phyloP scores from a whole-genome alignment of 2,888 invertebrate species.

The Oligia strigilis region DNA sequence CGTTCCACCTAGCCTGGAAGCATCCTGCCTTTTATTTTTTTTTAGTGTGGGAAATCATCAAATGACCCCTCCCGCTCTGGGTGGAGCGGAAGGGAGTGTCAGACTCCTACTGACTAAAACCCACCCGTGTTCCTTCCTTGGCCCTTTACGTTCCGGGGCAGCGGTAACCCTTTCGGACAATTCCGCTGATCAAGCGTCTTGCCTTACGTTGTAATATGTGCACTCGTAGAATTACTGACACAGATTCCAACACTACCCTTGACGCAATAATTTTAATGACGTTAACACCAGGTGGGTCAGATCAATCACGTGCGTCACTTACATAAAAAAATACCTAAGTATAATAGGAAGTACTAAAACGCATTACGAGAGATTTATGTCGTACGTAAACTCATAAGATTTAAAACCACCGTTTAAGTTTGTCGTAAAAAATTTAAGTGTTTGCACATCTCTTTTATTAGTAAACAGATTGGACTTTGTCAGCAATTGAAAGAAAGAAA shows the following conservation, averaged over 20 bases:
- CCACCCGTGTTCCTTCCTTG: too few species aligned
- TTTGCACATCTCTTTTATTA: constrained; percentile 16
- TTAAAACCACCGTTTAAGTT: constrained; percentile 25
- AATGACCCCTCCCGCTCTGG: too few species aligned
- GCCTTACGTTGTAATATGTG: neutral
- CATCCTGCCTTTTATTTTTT: too few species aligned
- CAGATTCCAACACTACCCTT: neutral
- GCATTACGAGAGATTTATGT: constrained; percentile 31
- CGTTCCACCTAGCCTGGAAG: neutral
- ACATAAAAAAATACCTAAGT: neutral
- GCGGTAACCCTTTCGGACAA: too few species aligned
- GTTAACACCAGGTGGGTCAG: constrained; percentile 19
- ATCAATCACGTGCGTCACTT: constrained; percentile 13
- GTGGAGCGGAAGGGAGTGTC: too few species aligned
- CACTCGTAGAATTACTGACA: neutral
- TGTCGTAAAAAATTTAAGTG: constrained; percentile 37
- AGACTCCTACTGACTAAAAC: too few species aligned
- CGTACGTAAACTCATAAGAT: constrained; percentile 28
- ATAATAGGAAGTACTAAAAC: constrained; percentile 9
- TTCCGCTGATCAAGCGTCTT: too few species aligned
- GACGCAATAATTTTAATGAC: neutral
- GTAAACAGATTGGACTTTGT: neutral
- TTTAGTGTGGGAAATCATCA: too few species aligned
- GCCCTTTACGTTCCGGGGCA: too few species aligned
- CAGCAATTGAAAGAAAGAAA: neutral